Percentiles rank a stretch among this genome's conserved stretches.
Conservation (phyloP, 2,113 vertebrate species). For the Cololabis saira region DNA sequence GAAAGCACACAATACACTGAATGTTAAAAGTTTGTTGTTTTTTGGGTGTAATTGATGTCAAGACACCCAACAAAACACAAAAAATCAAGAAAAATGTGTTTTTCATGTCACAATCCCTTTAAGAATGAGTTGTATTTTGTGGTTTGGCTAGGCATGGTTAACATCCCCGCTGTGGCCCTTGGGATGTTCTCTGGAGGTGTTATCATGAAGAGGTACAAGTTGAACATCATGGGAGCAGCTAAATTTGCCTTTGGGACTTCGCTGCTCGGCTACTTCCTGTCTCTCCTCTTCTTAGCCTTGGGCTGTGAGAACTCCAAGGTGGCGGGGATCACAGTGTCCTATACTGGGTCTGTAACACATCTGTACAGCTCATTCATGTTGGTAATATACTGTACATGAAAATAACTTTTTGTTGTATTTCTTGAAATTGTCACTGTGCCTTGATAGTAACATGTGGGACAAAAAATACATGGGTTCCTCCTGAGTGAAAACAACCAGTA, state of each 20-base stretch:
- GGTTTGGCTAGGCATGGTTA: slow-evolving; percentile 85
- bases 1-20: too few relatives aligned
- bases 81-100: too few relatives aligned
- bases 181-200: slow-evolving; percentile 93
- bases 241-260: slow-evolving; percentile 88
- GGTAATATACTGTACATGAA: background rate
- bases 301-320: slow-evolving; percentile 89
- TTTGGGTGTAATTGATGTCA: too few relatives aligned
- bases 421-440: too few relatives aligned
- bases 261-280: slow-evolving; percentile 88
- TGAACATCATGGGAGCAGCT: slow-evolving; percentile 86
- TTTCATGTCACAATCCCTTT: too few relatives aligned
- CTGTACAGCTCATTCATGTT: background rate
- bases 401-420: background rate
- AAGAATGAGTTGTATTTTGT: slow-evolving; percentile 30
- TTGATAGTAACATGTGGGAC: too few relatives aligned
- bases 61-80: too few relatives aligned
- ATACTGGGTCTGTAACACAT: slow-evolving; percentile 82
- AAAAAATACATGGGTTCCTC: too few relatives aligned
- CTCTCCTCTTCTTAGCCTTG: slow-evolving; percentile 86
- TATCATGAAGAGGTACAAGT: slow-evolving; percentile 89
- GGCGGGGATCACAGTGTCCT: slow-evolving; percentile 88
- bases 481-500: too few relatives aligned
- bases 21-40: too few relatives aligned
- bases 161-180: slow-evolving; percentile 92